Percentiles rank a stretch among this genome's conserved stretches.
These are phyloP conservation scores for Catostylus mosaicus DNA, from an alignment of 30 jellyfish, hydroid and myxozoan species.

Conservation along the genomic window DNA sequence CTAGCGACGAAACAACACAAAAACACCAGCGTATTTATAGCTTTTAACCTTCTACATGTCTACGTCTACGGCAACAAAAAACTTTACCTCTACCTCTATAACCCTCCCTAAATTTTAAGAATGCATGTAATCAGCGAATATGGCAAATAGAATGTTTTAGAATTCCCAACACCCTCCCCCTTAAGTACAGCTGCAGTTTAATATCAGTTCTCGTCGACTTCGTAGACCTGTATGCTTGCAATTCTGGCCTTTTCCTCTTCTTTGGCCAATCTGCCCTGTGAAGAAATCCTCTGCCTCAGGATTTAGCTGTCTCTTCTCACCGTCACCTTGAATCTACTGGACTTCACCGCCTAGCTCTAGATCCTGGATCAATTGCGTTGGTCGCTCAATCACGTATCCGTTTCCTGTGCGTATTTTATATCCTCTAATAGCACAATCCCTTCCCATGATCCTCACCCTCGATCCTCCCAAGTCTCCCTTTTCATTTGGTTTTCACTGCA, in stretches of 20 bases:
- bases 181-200: background rate
- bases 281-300: slow-evolving; percentile 15
- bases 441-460: slow-evolving; percentile 28
- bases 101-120: too few species aligned
- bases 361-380: slow-evolving; percentile 33
- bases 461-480: slow-evolving; percentile 54
- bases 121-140: too few species aligned
- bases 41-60: too few species aligned
- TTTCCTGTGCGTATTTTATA: slow-evolving; percentile 45
- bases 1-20: too few species aligned
- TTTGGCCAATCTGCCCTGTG: background rate
- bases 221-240: background rate
- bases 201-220: background rate
- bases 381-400: slow-evolving; percentile 59
- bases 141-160: too few species aligned
- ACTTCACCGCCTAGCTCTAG: slow-evolving; percentile 39
- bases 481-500: slow-evolving; percentile 25
- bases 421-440: slow-evolving; percentile 53
- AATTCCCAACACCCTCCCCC: slow-evolving; percentile 2
- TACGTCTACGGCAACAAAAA: too few species aligned
- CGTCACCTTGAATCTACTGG: background rate
- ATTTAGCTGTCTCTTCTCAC: background rate
- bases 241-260: background rate
- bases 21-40: too few species aligned
- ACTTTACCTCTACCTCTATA: too few species aligned